Evolutionary conservation across 2,888 invertebrate species (phyloP).

Genomic region (Drosophila flavopinicola): DNA sequence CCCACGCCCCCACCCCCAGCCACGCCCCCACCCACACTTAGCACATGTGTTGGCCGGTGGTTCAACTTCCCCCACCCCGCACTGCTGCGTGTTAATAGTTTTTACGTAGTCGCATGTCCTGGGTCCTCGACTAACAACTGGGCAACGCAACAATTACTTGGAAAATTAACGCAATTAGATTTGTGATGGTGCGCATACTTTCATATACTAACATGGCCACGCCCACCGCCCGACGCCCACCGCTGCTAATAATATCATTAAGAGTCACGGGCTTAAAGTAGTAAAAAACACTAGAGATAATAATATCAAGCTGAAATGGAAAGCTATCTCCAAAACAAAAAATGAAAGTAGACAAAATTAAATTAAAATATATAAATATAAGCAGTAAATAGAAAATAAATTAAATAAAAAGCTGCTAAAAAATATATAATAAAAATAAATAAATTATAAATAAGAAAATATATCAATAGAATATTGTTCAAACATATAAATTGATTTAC

Average conservation of each 20-base stretch:
- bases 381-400: too few relatives aligned
- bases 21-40: background rate
- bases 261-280: slow-evolving; percentile 13
- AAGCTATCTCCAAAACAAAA: too few relatives aligned
- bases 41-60: slow-evolving; percentile 18
- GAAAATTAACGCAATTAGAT: slow-evolving; percentile 78
- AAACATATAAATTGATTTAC: too few relatives aligned
- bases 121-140: slow-evolving; percentile 28
- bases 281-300: background rate
- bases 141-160: slow-evolving; percentile 64
- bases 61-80: background rate
- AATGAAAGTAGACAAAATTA: too few relatives aligned
- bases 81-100: slow-evolving; percentile 67
- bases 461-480: too few relatives aligned
- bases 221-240: slow-evolving; percentile 4
- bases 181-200: slow-evolving; percentile 40
- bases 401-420: too few relatives aligned
- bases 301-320: too few relatives aligned
- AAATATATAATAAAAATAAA: too few relatives aligned
- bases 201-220: slow-evolving; percentile 1
- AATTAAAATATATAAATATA: too few relatives aligned
- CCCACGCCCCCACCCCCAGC: slow-evolving; percentile 2
- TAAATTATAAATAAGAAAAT: too few relatives aligned
- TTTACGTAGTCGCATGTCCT: slow-evolving; percentile 62
- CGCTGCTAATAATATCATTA: slow-evolving; percentile 34